Evolutionary conservation across 2,113 vertebrate species (phyloP).

Genomic region (Phalacrocorax carbo): DNA sequence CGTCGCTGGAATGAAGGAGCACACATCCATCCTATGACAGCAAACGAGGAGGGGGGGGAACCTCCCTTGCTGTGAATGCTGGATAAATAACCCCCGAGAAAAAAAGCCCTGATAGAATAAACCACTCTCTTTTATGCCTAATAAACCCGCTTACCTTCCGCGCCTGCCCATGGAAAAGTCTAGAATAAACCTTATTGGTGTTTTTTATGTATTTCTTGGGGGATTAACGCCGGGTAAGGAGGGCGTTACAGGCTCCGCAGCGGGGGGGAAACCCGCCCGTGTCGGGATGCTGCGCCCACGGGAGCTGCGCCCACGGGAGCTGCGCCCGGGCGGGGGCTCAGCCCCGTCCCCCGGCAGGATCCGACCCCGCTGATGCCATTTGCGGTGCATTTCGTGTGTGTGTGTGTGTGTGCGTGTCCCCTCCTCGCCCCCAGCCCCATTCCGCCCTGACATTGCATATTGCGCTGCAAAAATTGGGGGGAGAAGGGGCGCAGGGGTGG

Average conservation of each 20-base stretch:
- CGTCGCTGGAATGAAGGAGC: background rate
- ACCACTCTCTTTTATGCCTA: background rate
- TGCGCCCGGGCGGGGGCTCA: background rate
- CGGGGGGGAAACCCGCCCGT: rapidly evolving
- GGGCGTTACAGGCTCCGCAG: background rate
- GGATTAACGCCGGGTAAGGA: background rate
- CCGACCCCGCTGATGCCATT: background rate
- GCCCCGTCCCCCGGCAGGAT: background rate
- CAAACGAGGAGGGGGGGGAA: background rate
- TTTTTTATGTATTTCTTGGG: background rate
- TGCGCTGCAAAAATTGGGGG: background rate
- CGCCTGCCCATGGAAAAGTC: background rate
- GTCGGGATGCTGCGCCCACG: background rate
- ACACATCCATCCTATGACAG: no score
- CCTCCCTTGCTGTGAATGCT: background rate
- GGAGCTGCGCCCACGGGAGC: background rate
- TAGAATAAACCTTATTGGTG: background rate
- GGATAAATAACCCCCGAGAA: background rate
- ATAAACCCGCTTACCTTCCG: background rate
- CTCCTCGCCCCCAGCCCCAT: background rate
- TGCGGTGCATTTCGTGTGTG: background rate
- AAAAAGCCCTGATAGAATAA: background rate
- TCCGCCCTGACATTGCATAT: background rate
- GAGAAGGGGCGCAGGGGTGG: background rate
- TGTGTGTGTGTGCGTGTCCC: no score